A percentile compares a stretch with the other conserved stretches of the same genome.
Evolutionary conservation across 1,140 invertebrate species (phyloP).

Genomic region (Muscidifurax raptorellus): DNA sequence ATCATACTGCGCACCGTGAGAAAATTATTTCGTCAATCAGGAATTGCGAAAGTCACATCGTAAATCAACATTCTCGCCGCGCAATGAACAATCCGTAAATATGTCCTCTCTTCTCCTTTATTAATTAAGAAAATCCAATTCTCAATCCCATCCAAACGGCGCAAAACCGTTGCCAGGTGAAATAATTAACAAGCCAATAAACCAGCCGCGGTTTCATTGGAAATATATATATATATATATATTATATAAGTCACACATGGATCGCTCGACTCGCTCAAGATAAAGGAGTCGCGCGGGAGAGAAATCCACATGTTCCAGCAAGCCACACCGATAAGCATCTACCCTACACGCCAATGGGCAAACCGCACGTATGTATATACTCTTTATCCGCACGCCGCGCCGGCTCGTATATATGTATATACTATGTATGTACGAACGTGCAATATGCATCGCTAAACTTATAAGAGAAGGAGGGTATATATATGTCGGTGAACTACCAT

Average conservation of each 20-base stretch:
- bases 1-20: too few species aligned
- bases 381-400: conserved; percentile 53
- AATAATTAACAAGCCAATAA: conserved; percentile 47
- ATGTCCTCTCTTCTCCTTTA: neutral
- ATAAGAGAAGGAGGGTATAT: neutral
- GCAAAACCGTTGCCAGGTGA: neutral
- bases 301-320: conserved; percentile 17
- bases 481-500: conserved; percentile 53
- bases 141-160: neutral
- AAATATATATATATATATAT: too few species aligned
- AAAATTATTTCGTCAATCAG: neutral
- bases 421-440: neutral
- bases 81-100: too few species aligned
- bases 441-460: neutral
- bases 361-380: neutral
- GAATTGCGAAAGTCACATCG: neutral
- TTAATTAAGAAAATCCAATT: neutral
- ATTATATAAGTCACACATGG: too few species aligned
- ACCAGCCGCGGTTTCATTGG: conserved; percentile 24
- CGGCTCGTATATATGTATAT: neutral
- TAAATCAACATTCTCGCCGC: too few species aligned
- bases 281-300: neutral
- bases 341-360: conserved; percentile 55
- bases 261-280: neutral
- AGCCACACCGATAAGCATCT: conserved; percentile 32